Evolutionary conservation across 2,113 vertebrate genomes (phyloP).

Genomic region (Planiliza haematocheilus): DNA sequence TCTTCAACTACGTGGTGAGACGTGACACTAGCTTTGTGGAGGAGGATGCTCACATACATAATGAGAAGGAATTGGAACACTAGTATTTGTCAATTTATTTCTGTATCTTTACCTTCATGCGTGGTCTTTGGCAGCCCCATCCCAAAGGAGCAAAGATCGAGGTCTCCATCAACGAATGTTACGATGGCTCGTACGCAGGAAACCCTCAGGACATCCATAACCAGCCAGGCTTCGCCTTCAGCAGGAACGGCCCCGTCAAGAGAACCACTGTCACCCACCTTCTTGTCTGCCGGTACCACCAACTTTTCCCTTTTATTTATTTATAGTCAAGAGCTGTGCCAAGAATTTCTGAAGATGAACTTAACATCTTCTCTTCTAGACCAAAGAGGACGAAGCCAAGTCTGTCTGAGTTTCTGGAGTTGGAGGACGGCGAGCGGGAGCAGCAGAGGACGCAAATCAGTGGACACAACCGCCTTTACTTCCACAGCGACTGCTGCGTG

Average conservation of each 20-base stretch:
- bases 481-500: conserved; percentile 96
- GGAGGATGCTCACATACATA: no score
- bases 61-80: no score
- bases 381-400: conserved; percentile 94
- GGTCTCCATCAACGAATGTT: conserved; percentile 97
- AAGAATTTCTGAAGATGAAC: background rate
- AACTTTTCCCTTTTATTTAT: background rate
- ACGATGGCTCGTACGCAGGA: conserved; percentile 96
- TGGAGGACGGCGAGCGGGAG: conserved; percentile 93
- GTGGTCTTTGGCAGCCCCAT: conserved; percentile 86
- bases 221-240: conserved; percentile 98
- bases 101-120: accelerated
- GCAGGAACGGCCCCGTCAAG: conserved; percentile 96
- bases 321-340: background rate
- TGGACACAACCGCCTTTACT: conserved; percentile 97
- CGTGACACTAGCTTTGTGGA: no score
- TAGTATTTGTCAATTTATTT: no score
- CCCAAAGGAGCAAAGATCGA: conserved; percentile 97
- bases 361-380: conserved; percentile 61
- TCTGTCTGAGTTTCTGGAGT: conserved; percentile 97
- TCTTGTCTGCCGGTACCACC: conserved; percentile 91
- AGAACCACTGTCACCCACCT: conserved; percentile 94
- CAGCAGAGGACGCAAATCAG: conserved; percentile 93
- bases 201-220: conserved; percentile 98
- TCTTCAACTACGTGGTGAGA: conserved; percentile 98